Conservation (phyloP, 1,140 invertebrate species). For the Sarcophaga peregrina region DNA sequence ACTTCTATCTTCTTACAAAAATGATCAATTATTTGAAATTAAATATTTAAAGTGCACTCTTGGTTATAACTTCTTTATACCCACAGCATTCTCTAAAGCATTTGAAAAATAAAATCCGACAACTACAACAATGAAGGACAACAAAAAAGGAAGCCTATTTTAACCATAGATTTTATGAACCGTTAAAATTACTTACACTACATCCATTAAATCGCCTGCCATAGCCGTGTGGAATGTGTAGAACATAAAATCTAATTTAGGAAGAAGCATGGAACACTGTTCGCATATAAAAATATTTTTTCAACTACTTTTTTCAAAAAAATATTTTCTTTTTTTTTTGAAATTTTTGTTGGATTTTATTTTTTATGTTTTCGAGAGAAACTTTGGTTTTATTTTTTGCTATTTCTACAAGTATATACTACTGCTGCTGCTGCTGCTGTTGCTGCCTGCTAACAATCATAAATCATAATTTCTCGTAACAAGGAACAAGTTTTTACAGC, state of each 20-base stretch:
- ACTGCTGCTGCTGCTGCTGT: neutral
- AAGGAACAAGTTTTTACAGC: constrained; percentile 5
- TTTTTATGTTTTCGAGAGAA: no score
- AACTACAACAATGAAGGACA: neutral
- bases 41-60: neutral
- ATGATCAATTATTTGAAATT: constrained; percentile 11
- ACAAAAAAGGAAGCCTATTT: neutral
- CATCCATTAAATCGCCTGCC: neutral
- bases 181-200: constrained; percentile 27
- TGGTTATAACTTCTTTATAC: neutral
- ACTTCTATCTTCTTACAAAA: neutral
- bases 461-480: constrained; percentile 19
- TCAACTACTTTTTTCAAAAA: neutral
- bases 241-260: constrained; percentile 10
- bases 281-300: neutral
- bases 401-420: neutral
- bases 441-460: neutral
- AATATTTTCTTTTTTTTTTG: no score
- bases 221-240: neutral
- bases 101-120: neutral
- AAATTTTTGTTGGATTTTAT: no score
- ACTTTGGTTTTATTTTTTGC: neutral
- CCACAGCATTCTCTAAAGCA: neutral
- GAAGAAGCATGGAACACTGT: neutral
- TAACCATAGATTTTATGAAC: neutral